Evolutionary conservation across 2,888 invertebrate species (phyloP).

Genomic region (Petrolisthes cinctipes): DNA sequence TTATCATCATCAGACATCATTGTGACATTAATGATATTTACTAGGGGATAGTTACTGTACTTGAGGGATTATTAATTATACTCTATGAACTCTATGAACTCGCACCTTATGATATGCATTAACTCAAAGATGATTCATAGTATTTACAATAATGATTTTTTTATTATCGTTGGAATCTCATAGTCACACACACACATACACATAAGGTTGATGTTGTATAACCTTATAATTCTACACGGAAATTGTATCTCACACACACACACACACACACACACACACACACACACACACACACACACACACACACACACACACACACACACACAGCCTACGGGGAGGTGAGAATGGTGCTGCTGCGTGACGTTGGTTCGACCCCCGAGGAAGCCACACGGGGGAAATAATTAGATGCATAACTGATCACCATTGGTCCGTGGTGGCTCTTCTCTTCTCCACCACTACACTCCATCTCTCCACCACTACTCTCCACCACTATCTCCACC

Average conservation of each 20-base stretch:
- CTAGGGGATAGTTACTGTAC: no score
- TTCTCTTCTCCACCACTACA: not conserved
- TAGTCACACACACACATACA: not conserved
- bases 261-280: conserved; percentile 23
- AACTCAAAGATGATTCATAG: no score
- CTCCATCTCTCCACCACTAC: not conserved
- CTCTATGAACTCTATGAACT: no score
- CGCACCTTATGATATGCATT: no score
- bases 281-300: conserved; percentile 26
- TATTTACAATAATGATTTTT: no score
- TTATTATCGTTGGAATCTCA: no score
- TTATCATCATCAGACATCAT: no score
- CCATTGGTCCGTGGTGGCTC: conserved; percentile 23
- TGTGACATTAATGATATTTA: no score
- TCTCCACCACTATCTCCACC: not conserved
- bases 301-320: conserved; percentile 20
- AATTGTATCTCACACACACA: not conserved
- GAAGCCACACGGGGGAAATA: conserved; percentile 25
- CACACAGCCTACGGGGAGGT: not conserved
- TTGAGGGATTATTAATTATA: no score
- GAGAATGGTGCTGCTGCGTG: conserved; percentile 15
- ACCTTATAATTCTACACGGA: not conserved
- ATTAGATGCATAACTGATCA: conserved; percentile 41
- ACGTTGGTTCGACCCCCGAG: not conserved
- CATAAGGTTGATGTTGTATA: not conserved